A percentile compares a stretch with the other conserved stretches of the same genome.
phyloP scores from a whole-genome alignment of 2,797 vertebrate genomes.

The Bradypodion pumilum region DNA sequence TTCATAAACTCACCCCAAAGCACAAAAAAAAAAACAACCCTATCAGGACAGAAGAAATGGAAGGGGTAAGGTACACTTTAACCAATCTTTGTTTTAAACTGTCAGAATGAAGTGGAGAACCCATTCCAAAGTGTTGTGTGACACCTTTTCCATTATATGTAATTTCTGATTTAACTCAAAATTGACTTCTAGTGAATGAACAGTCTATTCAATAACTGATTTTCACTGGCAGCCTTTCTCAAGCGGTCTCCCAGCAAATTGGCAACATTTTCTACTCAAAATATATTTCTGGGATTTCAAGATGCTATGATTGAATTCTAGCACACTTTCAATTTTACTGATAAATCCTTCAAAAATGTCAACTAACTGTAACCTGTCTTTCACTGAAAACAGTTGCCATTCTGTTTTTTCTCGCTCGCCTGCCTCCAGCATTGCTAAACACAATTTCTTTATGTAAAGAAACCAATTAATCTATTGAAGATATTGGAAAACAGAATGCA shows the following conservation, averaged over 20 bases:
- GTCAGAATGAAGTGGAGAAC: background rate
- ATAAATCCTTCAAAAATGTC: constrained; percentile 45
- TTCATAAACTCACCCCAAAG: constrained; percentile 57
- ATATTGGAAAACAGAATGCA: constrained; percentile 55
- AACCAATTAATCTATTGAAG: constrained; percentile 59
- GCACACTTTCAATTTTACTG: constrained; percentile 30
- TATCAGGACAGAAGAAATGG: constrained; percentile 51
- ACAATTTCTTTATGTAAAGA: constrained; percentile 62
- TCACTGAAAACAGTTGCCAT: constrained; percentile 46
- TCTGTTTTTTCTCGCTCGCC: constrained; percentile 39
- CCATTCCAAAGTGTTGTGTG: constrained; percentile 13
- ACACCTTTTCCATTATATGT: background rate
- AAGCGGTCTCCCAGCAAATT: constrained; percentile 3
- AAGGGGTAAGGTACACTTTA: constrained; percentile 43
- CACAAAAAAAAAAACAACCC: constrained; percentile 50
- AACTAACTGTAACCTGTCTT: constrained; percentile 33
- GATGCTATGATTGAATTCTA: constrained; percentile 38
- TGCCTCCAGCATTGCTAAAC: constrained; percentile 48
- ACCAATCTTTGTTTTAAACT: constrained; percentile 24
- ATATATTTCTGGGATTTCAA: constrained; percentile 26
- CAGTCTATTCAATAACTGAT: constrained; percentile 31
- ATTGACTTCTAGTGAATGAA: constrained; percentile 15
- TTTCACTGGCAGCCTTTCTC: constrained; percentile 22
- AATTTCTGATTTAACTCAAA: constrained; percentile 42
- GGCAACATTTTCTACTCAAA: constrained; percentile 34